Percentiles rank a stretch among this genome's conserved stretches.
Conservation (phyloP, 2,797 vertebrate species). For the Rhinatrema bivittatum region DNA sequence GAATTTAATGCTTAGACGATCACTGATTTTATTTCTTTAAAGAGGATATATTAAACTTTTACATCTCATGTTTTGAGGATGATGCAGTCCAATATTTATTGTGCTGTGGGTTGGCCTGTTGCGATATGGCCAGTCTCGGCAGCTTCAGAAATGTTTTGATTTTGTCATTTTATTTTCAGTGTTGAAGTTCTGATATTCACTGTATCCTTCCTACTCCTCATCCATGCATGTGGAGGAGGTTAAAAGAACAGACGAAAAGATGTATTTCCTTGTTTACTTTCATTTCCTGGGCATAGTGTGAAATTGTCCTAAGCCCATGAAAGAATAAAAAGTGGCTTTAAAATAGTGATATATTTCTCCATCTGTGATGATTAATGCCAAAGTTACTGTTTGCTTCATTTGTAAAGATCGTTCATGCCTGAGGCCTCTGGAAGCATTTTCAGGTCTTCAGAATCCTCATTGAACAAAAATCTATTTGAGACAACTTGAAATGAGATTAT, state of each 20-base stretch:
- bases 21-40: conserved; percentile 46
- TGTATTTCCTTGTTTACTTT: conserved; percentile 46
- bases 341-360: conserved; percentile 16
- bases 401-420: not conserved
- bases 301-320: conserved; percentile 49
- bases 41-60: conserved; percentile 47
- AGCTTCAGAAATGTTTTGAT: conserved; percentile 38
- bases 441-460: not conserved
- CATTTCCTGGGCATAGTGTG: conserved; percentile 56
- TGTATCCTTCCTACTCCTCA: conserved; percentile 29
- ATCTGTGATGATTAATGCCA: too few relatives aligned
- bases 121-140: conserved; percentile 50
- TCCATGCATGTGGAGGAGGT: conserved; percentile 33
- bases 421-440: not conserved
- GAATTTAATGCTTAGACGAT: conserved; percentile 43
- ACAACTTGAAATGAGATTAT: too few relatives aligned
- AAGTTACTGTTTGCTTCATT: too few relatives aligned
- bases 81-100: conserved; percentile 63
- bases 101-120: conserved; percentile 49
- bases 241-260: conserved; percentile 24
- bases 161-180: conserved; percentile 48
- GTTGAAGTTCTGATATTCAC: conserved; percentile 49
- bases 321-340: conserved; percentile 60
- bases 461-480: not conserved
- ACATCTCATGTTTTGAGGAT: conserved; percentile 45